These are phyloP conservation scores for Eristalis arbustorum DNA, from an alignment of 2,888 invertebrate species.

Conservation along the genomic window DNA sequence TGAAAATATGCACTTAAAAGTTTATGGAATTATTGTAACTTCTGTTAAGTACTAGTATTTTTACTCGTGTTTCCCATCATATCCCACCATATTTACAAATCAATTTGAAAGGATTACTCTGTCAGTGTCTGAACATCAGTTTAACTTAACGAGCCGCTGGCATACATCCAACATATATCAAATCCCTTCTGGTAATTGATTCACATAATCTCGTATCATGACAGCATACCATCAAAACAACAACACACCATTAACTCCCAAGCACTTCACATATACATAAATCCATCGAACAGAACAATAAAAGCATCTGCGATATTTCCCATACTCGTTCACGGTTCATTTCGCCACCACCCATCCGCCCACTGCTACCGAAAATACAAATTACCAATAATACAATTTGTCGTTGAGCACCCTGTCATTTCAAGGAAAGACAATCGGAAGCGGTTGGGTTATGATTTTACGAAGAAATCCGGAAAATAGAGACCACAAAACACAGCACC, in stretches of 20 bases:
- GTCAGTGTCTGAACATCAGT: conserved; percentile 23
- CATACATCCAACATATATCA: conserved; percentile 3
- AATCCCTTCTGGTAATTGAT: conserved; percentile 62
- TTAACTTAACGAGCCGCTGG: conserved; percentile 28
- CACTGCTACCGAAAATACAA: conserved; percentile 33
- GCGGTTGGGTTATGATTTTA: conserved; percentile 58
- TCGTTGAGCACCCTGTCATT: conserved; percentile 43
- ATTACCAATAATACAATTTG: conserved; percentile 62
- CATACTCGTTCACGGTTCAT: conserved; percentile 58
- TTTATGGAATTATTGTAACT: too few relatives aligned
- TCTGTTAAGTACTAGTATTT: not conserved
- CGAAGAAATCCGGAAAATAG: conserved; percentile 13
- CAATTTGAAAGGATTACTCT: conserved; percentile 42
- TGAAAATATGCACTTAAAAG: too few relatives aligned
- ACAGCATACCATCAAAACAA: conserved; percentile 62
- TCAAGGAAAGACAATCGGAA: conserved; percentile 49
- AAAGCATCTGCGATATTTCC: conserved; percentile 61
- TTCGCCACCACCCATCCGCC: conserved; percentile 41
- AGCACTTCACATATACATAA: conserved; percentile 54
- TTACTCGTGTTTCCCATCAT: too few relatives aligned
- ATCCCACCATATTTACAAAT: conserved; percentile 3
- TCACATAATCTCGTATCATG: conserved; percentile 53
- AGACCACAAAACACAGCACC: conserved; percentile 7
- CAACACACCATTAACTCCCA: conserved; percentile 61
- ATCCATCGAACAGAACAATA: conserved; percentile 54